Evolutionary conservation across 2,888 invertebrate genomes (phyloP).

Genomic region (Drosophila picticornis): DNA sequence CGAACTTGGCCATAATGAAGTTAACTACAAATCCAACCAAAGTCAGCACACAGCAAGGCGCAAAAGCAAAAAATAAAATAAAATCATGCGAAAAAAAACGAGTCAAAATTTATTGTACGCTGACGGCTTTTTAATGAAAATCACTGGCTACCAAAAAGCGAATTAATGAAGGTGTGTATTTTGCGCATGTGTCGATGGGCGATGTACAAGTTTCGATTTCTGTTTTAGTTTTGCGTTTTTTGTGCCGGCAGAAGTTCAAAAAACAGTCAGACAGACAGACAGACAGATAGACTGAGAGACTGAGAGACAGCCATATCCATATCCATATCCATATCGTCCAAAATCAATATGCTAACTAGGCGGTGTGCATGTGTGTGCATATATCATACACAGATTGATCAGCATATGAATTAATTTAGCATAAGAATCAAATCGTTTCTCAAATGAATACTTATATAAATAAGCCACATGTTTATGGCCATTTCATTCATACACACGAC

Average conservation of each 20-base stretch:
- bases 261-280: conserved; percentile 23
- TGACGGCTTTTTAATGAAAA: conserved; percentile 81
- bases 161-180: conserved; percentile 68
- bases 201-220: conserved; percentile 40
- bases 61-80: conserved; percentile 39
- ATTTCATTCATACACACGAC: conserved; percentile 61
- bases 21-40: conserved; percentile 50
- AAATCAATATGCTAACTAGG: conserved; percentile 54
- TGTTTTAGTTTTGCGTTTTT: conserved; percentile 9
- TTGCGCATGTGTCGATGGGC: conserved; percentile 56
- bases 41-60: conserved; percentile 63
- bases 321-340: conserved; percentile 22
- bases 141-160: conserved; percentile 76
- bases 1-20: conserved; percentile 66
- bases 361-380: conserved; percentile 4
- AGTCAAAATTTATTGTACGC: conserved; percentile 78
- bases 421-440: conserved; percentile 77
- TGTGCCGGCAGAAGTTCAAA: conserved; percentile 70
- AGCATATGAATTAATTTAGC: conserved; percentile 74
- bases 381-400: conserved; percentile 62
- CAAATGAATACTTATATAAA: conserved; percentile 63
- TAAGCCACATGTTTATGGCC: conserved; percentile 44
- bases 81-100: conserved; percentile 48
- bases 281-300: not conserved
- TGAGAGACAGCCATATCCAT: not conserved